These are phyloP conservation scores for Drosophila ustulata DNA, from an alignment of 2,888 invertebrate genomes.

Conservation along the genomic window DNA sequence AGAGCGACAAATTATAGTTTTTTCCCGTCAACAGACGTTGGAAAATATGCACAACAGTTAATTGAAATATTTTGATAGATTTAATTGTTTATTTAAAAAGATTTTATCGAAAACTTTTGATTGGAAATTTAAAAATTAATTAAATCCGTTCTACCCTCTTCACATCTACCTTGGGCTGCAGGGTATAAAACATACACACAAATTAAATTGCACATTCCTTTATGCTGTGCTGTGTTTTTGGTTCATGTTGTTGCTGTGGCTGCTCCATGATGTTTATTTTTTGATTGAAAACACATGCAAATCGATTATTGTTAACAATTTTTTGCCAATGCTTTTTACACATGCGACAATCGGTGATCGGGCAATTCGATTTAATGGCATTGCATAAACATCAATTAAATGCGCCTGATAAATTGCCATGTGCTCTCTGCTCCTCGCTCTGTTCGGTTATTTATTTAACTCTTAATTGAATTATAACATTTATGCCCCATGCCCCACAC, in stretches of 20 bases:
- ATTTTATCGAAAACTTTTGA: not conserved
- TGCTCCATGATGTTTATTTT: conserved; percentile 37
- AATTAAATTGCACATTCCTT: conserved; percentile 60
- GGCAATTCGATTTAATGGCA: conserved; percentile 67
- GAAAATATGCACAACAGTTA: too few species aligned
- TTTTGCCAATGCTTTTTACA: conserved; percentile 60
- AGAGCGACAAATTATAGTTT: too few species aligned
- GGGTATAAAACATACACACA: conserved; percentile 44
- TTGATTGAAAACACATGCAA: conserved; percentile 67
- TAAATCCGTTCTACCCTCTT: not conserved
- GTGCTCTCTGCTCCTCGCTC: conserved; percentile 40
- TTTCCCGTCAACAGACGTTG: too few species aligned
- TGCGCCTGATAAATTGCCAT: conserved; percentile 52
- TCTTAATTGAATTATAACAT: conserved; percentile 69
- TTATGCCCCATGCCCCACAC: conserved; percentile 32
- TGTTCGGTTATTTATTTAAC: conserved; percentile 50
- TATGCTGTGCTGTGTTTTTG: conserved; percentile 32
- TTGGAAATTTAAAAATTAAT: not conserved
- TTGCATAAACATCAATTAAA: conserved; percentile 76
- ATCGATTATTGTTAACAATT: conserved; percentile 74
- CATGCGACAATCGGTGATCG: conserved; percentile 37
- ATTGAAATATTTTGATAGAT: too few species aligned
- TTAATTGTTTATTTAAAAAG: too few species aligned
- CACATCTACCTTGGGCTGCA: not conserved
- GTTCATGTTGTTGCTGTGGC: conserved; percentile 25